phyloP scores from a whole-genome alignment of 2,888 invertebrate species.

The Stegophylla sp. region DNA sequence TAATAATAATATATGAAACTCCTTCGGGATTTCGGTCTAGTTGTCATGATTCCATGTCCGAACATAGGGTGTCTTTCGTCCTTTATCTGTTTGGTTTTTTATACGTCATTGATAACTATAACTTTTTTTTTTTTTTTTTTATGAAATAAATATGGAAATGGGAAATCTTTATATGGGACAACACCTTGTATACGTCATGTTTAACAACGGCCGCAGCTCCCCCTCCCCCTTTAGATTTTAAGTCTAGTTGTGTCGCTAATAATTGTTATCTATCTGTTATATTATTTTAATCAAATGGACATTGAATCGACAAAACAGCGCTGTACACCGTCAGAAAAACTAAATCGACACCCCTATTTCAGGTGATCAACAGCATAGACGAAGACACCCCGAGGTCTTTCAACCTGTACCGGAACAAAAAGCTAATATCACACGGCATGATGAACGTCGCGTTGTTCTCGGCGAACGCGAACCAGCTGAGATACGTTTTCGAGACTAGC shows the following conservation, averaged over 20 bases:
- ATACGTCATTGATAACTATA: slow-evolving; percentile 45
- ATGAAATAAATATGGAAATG: too few relatives aligned
- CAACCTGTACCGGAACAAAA: slow-evolving; percentile 87
- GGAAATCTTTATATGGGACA: too few relatives aligned
- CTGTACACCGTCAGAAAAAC: too few relatives aligned
- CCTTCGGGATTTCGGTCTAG: slow-evolving; percentile 32
- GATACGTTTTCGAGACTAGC: slow-evolving; percentile 79
- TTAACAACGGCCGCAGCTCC: too few relatives aligned
- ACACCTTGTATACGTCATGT: too few relatives aligned
- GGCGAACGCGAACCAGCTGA: slow-evolving; percentile 85
- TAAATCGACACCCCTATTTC: background rate
- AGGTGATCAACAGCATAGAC: background rate
- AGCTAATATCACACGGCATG: slow-evolving; percentile 88
- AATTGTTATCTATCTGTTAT: too few relatives aligned
- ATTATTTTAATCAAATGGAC: too few relatives aligned
- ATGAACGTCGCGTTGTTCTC: slow-evolving; percentile 86
- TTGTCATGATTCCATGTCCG: background rate
- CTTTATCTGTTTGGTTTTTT: slow-evolving; percentile 38
- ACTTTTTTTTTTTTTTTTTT: too few relatives aligned
- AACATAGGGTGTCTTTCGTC: slow-evolving; percentile 33
- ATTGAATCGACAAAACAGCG: too few relatives aligned
- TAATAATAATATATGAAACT: slow-evolving; percentile 43
- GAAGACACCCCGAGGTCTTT: slow-evolving; percentile 68
- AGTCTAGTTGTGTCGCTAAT: too few relatives aligned
- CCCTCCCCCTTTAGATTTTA: too few relatives aligned